Conservation (phyloP, 2,888 invertebrate species). For the Eremobia ochroleuca region DNA sequence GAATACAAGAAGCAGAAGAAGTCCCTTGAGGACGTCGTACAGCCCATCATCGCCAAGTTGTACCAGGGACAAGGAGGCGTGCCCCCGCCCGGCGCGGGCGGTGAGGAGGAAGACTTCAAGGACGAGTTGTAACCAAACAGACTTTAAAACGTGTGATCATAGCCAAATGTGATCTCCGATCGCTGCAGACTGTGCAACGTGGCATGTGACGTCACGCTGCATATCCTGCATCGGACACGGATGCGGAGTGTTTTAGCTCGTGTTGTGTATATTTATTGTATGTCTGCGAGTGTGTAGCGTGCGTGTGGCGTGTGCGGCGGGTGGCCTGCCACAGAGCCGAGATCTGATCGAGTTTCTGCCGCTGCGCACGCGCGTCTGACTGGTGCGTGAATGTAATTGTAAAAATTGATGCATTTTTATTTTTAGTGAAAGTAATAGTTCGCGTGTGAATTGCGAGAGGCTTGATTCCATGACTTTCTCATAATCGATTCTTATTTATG, state of each 20-base stretch:
- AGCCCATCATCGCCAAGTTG: slow-evolving; percentile 99
- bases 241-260: slow-evolving; percentile 82
- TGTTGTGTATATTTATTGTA: slow-evolving; percentile 89
- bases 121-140: slow-evolving; percentile 94
- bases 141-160: slow-evolving; percentile 82
- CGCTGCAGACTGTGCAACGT: slow-evolving; percentile 71
- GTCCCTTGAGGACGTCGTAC: slow-evolving; percentile 97
- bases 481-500: slow-evolving; percentile 71
- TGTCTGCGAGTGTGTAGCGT: slow-evolving; percentile 65
- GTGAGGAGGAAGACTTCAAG: slow-evolving; percentile 94
- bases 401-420: slow-evolving; percentile 88
- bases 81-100: slow-evolving; percentile 94
- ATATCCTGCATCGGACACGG: slow-evolving; percentile 76
- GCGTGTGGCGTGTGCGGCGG: slow-evolving; percentile 77
- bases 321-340: slow-evolving; percentile 69
- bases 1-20: slow-evolving; percentile 99
- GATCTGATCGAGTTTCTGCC: slow-evolving; percentile 77
- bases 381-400: slow-evolving; percentile 74
- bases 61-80: slow-evolving; percentile 97
- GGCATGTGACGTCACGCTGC: slow-evolving; percentile 61
- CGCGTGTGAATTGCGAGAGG: slow-evolving; percentile 70
- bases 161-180: slow-evolving; percentile 87
- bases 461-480: slow-evolving; percentile 75
- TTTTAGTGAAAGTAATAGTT: slow-evolving; percentile 82
- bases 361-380: slow-evolving; percentile 72